These are phyloP conservation scores for Dryocosmus kuriphilus DNA, from an alignment of 2,888 invertebrate genomes.

Conservation along the genomic window DNA sequence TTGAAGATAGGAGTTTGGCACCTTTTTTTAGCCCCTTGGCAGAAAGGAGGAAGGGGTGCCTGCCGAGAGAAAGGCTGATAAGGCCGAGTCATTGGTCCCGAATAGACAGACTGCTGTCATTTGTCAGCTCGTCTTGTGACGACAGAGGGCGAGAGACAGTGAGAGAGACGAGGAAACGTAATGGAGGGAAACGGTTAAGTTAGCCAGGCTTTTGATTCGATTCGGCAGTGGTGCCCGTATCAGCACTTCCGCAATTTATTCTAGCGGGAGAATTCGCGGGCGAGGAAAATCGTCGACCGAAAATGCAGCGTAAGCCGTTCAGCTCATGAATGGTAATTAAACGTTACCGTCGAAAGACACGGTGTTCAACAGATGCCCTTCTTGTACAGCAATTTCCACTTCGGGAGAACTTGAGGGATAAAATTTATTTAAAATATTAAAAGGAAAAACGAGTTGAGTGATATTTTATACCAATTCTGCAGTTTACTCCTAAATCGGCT, in stretches of 20 bases:
- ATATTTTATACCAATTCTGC: neutral
- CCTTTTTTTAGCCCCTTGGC: constrained; percentile 16
- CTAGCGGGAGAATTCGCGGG: constrained; percentile 23
- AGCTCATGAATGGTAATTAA: constrained; percentile 39
- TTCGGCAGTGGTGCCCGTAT: constrained; percentile 34
- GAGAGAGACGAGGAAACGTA: constrained; percentile 18
- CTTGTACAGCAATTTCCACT: neutral
- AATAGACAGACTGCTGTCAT: constrained; percentile 41
- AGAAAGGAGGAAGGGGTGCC: constrained; percentile 4
- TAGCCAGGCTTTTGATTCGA: constrained; percentile 37
- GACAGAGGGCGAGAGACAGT: neutral
- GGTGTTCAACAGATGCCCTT: neutral
- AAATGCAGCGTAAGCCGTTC: constrained; percentile 30
- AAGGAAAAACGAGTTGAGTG: neutral
- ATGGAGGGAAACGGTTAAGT: constrained; percentile 38
- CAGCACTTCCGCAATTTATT: constrained; percentile 36
- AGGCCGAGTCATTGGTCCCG: constrained; percentile 7
- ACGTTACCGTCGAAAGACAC: constrained; percentile 1
- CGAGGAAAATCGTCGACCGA: constrained; percentile 6
- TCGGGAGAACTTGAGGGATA: neutral
- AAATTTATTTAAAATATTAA: neutral
- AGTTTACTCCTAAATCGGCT: neutral
- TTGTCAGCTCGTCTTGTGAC: constrained; percentile 29
- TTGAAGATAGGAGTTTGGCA: constrained; percentile 14
- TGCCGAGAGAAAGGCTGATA: constrained; percentile 16